Evolutionary conservation across 53 echinoderm and acorn worm genomes (phyloP).

Genomic region (Henricia sp.): DNA sequence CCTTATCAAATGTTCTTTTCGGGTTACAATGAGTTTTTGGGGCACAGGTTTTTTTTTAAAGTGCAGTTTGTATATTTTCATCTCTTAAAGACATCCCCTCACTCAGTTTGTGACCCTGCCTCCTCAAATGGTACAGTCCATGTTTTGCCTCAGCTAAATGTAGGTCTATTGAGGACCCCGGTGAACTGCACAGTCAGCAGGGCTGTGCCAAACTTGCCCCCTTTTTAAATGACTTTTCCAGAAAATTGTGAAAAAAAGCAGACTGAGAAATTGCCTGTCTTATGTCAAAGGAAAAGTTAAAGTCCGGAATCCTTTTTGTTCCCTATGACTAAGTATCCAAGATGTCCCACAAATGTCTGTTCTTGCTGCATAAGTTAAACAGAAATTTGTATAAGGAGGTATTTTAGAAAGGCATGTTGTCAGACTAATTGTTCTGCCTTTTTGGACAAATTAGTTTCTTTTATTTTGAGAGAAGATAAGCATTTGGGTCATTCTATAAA

Average conservation of each 20-base stretch:
- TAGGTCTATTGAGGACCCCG: neutral
- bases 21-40: neutral
- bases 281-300: neutral
- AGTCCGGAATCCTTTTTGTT: neutral
- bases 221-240: constrained; percentile 5
- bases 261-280: neutral
- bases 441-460: too few relatives aligned
- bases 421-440: too few relatives aligned
- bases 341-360: too few relatives aligned
- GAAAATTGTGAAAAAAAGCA: neutral
- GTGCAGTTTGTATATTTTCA: neutral
- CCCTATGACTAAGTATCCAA: neutral
- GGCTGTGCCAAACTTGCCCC: neutral
- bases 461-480: too few relatives aligned
- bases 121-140: constrained; percentile 8
- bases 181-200: constrained; percentile 16
- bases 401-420: too few relatives aligned
- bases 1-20: too few relatives aligned
- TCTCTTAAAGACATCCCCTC: neutral
- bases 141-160: too few relatives aligned
- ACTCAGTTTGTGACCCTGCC: neutral
- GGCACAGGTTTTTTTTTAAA: too few relatives aligned
- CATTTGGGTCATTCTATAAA: too few relatives aligned
- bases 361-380: neutral
- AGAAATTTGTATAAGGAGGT: neutral